Evolutionary conservation across 2,888 invertebrate genomes (phyloP).

Genomic region (Willowsia nigromaculata): DNA sequence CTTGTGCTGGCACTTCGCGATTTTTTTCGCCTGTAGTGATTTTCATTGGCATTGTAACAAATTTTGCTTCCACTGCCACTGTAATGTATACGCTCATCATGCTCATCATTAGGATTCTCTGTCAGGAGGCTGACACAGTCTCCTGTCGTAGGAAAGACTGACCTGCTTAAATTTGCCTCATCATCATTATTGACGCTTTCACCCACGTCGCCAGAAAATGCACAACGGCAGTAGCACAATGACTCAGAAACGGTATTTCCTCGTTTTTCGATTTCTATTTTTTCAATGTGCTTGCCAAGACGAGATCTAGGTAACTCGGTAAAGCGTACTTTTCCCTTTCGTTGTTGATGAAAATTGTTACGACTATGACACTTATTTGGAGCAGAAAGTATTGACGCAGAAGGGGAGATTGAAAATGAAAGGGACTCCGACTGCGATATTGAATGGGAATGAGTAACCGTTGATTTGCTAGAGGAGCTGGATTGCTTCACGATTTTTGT

Average conservation of each 20-base stretch:
- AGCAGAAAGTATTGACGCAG: slow-evolving; percentile 51
- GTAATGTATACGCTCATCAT: not conserved
- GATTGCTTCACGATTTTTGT: slow-evolving; percentile 17
- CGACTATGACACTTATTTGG: slow-evolving; percentile 51
- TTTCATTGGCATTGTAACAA: slow-evolving; percentile 25
- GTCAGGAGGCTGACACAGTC: not conserved
- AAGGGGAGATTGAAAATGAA: slow-evolving; percentile 69
- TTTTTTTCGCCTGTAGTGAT: slow-evolving; percentile 30
- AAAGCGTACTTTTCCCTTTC: slow-evolving; percentile 59
- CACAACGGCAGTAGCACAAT: slow-evolving; percentile 56
- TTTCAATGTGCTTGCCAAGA: slow-evolving; percentile 66
- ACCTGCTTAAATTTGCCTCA: slow-evolving; percentile 39
- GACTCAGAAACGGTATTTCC: slow-evolving; percentile 44
- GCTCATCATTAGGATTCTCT: slow-evolving; percentile 19
- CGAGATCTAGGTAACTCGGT: slow-evolving; percentile 68
- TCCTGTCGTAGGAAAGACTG: slow-evolving; percentile 32
- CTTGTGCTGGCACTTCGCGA: slow-evolving; percentile 51
- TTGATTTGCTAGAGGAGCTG: slow-evolving; percentile 40
- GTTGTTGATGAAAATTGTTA: not conserved
- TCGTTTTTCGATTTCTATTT: slow-evolving; percentile 43
- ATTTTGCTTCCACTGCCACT: slow-evolving; percentile 3
- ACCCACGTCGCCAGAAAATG: not conserved
- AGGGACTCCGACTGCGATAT: slow-evolving; percentile 68
- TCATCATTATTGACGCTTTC: slow-evolving; percentile 2
- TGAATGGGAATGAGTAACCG: slow-evolving; percentile 64